Percentiles rank a stretch among this genome's conserved stretches.
Conservation (phyloP, 2,888 invertebrate species). For the Caenorhabditis plicata region DNA sequence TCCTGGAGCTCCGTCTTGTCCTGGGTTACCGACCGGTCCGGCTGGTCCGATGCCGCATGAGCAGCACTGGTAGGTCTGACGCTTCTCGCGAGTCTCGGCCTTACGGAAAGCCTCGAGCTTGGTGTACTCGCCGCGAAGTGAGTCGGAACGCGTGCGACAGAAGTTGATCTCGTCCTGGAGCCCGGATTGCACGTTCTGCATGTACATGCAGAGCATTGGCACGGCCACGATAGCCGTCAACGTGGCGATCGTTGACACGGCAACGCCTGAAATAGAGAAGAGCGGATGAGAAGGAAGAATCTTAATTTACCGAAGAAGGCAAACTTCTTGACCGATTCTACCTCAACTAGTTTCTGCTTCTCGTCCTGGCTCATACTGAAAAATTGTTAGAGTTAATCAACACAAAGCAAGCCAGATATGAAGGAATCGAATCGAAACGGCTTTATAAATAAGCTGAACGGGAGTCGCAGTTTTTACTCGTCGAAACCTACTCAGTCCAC, state of each 20-base stretch:
- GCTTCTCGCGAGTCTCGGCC: constrained; percentile 42
- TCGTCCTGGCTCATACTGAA: constrained; percentile 42
- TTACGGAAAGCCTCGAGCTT: constrained; percentile 39
- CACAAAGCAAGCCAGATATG: too few species aligned
- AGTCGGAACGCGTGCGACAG: constrained; percentile 49
- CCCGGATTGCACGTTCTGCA: constrained; percentile 56
- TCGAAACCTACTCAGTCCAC: too few species aligned
- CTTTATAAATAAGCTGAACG: too few species aligned
- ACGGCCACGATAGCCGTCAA: constrained; percentile 47
- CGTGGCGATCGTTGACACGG: constrained; percentile 46
- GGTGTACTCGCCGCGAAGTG: constrained; percentile 50
- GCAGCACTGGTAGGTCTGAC: constrained; percentile 50
- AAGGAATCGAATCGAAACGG: too few species aligned
- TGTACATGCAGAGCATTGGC: constrained; percentile 50
- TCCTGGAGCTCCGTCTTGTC: constrained; percentile 44
- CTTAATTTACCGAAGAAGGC: constrained; percentile 57
- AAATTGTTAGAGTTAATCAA: neutral
- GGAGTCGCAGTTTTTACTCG: too few species aligned
- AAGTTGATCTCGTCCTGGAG: constrained; percentile 59
- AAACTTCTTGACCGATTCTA: constrained; percentile 57
- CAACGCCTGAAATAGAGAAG: constrained; percentile 6
- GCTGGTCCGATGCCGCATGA: constrained; percentile 48
- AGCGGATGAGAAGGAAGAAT: neutral
- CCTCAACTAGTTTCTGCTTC: constrained; percentile 54
- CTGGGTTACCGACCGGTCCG: constrained; percentile 35